These are phyloP conservation scores for Prionailurus viverrinus DNA, from an alignment of 2,113 vertebrate species.

Conservation along the genomic window DNA sequence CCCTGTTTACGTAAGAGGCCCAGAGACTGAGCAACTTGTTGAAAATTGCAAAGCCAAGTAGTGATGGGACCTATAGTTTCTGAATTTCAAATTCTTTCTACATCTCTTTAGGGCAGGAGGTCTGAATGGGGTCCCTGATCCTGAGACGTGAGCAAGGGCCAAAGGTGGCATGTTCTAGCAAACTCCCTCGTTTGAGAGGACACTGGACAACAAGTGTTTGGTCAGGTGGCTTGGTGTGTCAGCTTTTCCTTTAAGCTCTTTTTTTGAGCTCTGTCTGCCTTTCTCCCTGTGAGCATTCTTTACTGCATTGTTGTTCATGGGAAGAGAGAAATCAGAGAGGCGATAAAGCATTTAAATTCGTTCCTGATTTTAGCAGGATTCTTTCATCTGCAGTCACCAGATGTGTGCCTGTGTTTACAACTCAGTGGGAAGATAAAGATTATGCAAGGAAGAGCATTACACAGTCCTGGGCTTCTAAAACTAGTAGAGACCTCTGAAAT, in stretches of 20 bases:
- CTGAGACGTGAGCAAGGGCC: background rate
- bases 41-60: background rate
- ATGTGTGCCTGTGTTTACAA: constrained; percentile 64
- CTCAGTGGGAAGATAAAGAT: constrained; percentile 32
- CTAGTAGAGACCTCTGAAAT: background rate
- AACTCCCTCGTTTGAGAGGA: background rate
- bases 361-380: constrained; percentile 41
- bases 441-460: background rate
- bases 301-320: background rate
- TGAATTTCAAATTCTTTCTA: background rate
- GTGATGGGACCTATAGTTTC: background rate
- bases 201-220: background rate
- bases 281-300: background rate
- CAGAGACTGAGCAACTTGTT: background rate
- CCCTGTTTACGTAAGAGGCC: background rate
- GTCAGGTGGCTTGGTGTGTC: background rate
- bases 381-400: constrained; percentile 33
- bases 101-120: background rate
- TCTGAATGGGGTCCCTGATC: background rate
- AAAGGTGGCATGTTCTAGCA: background rate
- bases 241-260: background rate
- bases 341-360: constrained; percentile 20
- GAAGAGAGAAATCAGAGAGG: constrained; percentile 56
- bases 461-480: background rate
- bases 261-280: constrained; percentile 27